phyloP scores from a whole-genome alignment of 2,797 vertebrate species.

The Alosa sapidissima region DNA sequence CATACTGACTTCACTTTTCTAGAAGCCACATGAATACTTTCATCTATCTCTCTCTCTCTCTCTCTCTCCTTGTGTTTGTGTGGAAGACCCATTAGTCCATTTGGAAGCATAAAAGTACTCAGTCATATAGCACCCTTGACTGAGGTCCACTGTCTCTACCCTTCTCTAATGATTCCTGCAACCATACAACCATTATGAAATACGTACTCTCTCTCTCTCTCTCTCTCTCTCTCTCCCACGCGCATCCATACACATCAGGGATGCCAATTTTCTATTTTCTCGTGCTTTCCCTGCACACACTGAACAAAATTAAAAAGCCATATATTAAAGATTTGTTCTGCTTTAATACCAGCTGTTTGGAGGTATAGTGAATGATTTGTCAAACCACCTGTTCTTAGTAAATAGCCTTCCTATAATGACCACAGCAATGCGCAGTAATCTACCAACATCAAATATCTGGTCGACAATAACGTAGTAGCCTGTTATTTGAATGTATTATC shows the following conservation, averaged over 20 bases:
- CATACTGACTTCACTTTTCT: not conserved
- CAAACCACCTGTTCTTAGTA: constrained; percentile 62
- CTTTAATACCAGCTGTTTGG: not conserved
- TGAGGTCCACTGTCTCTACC: not conserved
- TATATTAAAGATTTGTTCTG: not conserved
- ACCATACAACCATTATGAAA: constrained; percentile 31
- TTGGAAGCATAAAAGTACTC: not conserved
- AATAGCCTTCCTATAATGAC: not conserved
- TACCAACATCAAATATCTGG: constrained; percentile 35
- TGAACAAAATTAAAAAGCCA: not conserved
- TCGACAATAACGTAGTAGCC: not conserved
- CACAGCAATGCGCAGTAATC: constrained; percentile 28
- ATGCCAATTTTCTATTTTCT: constrained; percentile 14
- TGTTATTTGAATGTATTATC: not conserved
- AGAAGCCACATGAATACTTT: not conserved
- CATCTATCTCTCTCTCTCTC: not conserved
- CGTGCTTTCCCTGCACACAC: not conserved
- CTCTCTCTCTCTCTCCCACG: constrained; percentile 18
- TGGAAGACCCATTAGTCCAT: constrained; percentile 33
- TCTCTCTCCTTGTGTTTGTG: not conserved
- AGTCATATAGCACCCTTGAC: not conserved
- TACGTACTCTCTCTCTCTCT: constrained; percentile 23
- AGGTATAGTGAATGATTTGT: not conserved
- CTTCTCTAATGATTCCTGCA: not conserved
- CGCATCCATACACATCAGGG: constrained; percentile 8